A percentile compares a stretch with the other conserved stretches of the same genome.
These are phyloP conservation scores for Pongo abelii DNA, from an alignment of 2,113 vertebrate species.

Conservation along the genomic window DNA sequence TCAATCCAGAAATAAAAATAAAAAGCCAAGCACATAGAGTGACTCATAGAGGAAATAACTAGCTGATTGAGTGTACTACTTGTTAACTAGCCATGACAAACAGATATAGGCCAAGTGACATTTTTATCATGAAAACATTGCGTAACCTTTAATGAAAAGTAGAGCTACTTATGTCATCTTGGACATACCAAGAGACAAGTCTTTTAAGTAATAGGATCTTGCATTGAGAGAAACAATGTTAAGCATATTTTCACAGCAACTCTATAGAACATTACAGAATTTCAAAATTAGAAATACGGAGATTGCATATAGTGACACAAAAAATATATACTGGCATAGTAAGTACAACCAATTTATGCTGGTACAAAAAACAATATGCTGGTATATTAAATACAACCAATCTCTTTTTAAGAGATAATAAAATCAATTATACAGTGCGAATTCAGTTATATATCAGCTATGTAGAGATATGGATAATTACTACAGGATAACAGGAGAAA, in stretches of 20 bases:
- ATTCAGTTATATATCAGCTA: not conserved
- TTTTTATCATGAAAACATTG: not conserved
- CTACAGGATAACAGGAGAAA: not conserved
- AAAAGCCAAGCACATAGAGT: not conserved
- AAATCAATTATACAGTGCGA: not conserved
- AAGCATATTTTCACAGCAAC: not conserved
- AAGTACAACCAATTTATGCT: not conserved
- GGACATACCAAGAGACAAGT: not conserved
- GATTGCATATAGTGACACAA: not conserved
- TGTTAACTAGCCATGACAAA: not conserved
- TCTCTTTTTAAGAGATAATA: not conserved
- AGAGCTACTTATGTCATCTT: not conserved
- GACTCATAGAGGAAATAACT: not conserved
- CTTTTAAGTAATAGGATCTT: not conserved
- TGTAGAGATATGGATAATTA: not conserved
- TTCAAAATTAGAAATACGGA: constrained; percentile 20
- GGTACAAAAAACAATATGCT: not conserved
- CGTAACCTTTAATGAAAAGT: not conserved
- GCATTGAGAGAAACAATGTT: not conserved
- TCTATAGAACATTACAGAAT: not conserved
- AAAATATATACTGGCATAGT: not conserved
- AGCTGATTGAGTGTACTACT: not conserved
- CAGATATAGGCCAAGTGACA: not conserved
- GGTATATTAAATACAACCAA: not conserved
- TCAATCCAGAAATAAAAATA: constrained; percentile 30